Base-by-base conservation (phyloP, 2,888 invertebrate species). In the Phorcus lineatus region DNA sequence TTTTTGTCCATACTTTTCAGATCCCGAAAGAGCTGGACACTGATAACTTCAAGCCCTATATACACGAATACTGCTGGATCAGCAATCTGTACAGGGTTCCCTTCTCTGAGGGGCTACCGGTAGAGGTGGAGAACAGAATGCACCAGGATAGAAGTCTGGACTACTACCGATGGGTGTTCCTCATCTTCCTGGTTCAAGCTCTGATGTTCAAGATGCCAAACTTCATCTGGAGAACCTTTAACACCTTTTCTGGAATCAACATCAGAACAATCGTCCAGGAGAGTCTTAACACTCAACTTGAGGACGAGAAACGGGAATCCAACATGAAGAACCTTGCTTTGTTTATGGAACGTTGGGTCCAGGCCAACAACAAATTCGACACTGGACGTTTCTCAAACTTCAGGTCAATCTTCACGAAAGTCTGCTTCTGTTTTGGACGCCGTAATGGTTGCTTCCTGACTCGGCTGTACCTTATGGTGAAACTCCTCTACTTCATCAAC, bases 191-290 rank as follows among this genome's bases (percentile, higher is more conserved):
- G 4, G 11, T 62, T 0, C 62, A 62, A 7, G 53, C 91, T 91
- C 0, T 62, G 16, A 62, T 62, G 62, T 62, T 62, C 62, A 62
- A 62, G 31, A 28, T 62, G 24, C 62, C 62, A 24, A 62, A 62
- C 17, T 94, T 2, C 91, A 80, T 94, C n/a, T 94, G 94, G 94
- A 86, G 93, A 47, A 88, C 93, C 74, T 87, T 94, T 52, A 85
- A 84, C 24, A 84, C 87, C 7, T 80, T 80, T 17, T 86, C 86
- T 52, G 90, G 89, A n/a, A 80, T 90, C n/a, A 89, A 88, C 81
- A 76, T 89, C 74, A 85, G 85, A 77, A 88, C 87, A 62, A 70
- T 62, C 28, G 62, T 62, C 16, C 6, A 82, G 24, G 80, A 88
- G 84, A 84, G 87, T 0, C 85, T 82, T 17, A 80, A 82, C 7